Percentiles rank a stretch among this genome's conserved stretches.
Conservation (phyloP, 2,888 invertebrate species). For the Eupithecia inturbata region DNA sequence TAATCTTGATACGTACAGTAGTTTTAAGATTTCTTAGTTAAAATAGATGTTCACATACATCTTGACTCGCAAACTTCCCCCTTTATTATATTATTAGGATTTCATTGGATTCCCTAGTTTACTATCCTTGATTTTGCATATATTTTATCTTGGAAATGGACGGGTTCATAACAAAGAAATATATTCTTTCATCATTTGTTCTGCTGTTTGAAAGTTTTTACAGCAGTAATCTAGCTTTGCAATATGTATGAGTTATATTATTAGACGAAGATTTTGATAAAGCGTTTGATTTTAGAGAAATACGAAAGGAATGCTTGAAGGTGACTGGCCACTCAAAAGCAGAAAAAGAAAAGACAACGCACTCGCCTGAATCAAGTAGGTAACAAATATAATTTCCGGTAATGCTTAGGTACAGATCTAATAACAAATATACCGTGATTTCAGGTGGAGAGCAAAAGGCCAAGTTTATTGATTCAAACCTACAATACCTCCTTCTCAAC, state of each 20-base stretch:
- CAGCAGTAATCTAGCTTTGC: neutral
- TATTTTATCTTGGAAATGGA: neutral
- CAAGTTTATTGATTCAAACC: slow-evolving; percentile 23
- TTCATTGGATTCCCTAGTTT: too few species aligned
- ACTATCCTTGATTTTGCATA: too few species aligned
- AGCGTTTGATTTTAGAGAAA: slow-evolving; percentile 21
- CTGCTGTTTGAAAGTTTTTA: neutral
- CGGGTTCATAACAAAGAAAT: neutral
- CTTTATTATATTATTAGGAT: too few species aligned
- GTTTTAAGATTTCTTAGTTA: too few species aligned
- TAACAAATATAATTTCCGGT: neutral
- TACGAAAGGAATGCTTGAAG: slow-evolving; percentile 27
- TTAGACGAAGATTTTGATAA: too few species aligned
- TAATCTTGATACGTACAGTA: too few species aligned
- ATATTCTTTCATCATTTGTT: neutral
- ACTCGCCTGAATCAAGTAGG: slow-evolving; percentile 13
- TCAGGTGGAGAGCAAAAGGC: slow-evolving; percentile 21
- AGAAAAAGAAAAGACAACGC: neutral
- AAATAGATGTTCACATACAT: too few species aligned
- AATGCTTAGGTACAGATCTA: neutral
- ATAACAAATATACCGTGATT: slow-evolving; percentile 4
- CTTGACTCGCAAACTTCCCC: too few species aligned
- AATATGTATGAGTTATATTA: too few species aligned
- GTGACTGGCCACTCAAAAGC: slow-evolving; percentile 2
- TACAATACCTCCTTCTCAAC: slow-evolving; percentile 24